A percentile compares a stretch with the other conserved stretches of the same genome.
Evolutionary conservation across 2,113 vertebrate genomes (phyloP).

Genomic region (Thunnus maccoyii): DNA sequence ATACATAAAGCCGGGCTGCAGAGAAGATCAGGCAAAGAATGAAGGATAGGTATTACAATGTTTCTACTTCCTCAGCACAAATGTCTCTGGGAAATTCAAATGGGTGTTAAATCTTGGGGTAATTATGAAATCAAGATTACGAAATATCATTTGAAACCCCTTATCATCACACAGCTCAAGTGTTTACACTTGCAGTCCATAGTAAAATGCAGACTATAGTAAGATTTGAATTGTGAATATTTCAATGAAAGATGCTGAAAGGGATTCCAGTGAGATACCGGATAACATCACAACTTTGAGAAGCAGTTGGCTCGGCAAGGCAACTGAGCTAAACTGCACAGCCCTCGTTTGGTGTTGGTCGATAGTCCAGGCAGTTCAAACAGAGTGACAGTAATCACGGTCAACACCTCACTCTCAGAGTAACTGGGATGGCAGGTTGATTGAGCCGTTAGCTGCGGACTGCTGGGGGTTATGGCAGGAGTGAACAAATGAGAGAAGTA

Average conservation of each 20-base stretch:
- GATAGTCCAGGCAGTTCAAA: conserved; percentile 51
- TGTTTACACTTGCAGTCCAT: conserved; percentile 35
- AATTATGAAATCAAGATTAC: conserved; percentile 54
- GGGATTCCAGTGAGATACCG: conserved; percentile 25
- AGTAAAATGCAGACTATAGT: conserved; percentile 25
- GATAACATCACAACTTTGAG: conserved; percentile 27
- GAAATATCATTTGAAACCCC: conserved; percentile 46
- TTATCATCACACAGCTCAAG: conserved; percentile 29
- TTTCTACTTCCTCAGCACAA: conserved; percentile 52
- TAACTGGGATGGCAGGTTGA: conserved; percentile 54
- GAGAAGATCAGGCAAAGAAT: conserved; percentile 30
- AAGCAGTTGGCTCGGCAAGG: conserved; percentile 33
- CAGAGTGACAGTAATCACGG: conserved; percentile 56
- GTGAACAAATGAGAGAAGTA: conserved; percentile 22
- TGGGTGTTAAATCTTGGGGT: conserved; percentile 26
- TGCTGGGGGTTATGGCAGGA: conserved; percentile 45
- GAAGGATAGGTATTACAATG: conserved; percentile 20
- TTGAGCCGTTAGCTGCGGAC: conserved; percentile 60
- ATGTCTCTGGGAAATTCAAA: conserved; percentile 35
- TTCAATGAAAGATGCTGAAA: conserved; percentile 44
- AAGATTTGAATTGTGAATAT: conserved; percentile 20
- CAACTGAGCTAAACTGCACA: conserved; percentile 21
- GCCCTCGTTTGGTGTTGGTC: conserved; percentile 11
- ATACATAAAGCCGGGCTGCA: neutral
- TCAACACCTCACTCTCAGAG: conserved; percentile 51